Evolutionary conservation across 2,888 invertebrate species (phyloP), one percentile per base, ranked within the genome.

Genomic region (Ligdia adustata): DNA sequence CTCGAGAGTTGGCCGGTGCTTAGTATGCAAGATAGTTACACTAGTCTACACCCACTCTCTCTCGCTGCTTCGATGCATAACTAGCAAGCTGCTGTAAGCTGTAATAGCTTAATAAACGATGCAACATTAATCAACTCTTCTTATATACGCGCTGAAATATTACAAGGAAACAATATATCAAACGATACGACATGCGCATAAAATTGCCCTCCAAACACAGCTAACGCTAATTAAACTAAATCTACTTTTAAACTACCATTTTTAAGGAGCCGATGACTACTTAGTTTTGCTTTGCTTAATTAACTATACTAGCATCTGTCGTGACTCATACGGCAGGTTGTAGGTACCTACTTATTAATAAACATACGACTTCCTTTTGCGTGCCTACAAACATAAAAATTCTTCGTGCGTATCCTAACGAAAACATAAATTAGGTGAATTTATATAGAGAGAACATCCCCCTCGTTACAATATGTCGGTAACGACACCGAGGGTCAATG

Each of bases 381-480:
- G 89, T 89, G 89, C 73, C 68, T 67, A 72, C 66, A 66, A 71
- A 82, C 86, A 89, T 89, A 88, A 89, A 90, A 89, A 73, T 83
- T 86, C 71, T 79, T 82, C 86, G 77, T 88, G 88, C 85, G 85
- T 88, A 86, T 81, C 82, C 81, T 75, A 79, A 86, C 81, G 75
- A 82, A 85, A 86, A 83, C 87, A 87, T 89, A 89, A 90, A 88
- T 89, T 88, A 85, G 79, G 81, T 79, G 81, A 87, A 90, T 85
- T 85, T 83, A 88, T 83, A 83, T 81, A 80, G 75, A 83, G 79
- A 84, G 81, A 81, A 74, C 80, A 86, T 88, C 88, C 89, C 84
- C 90, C 84, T 82, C 73, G 74, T 79, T 81, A 83, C 88, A 87
- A 85, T 89, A 89, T 88, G 89, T 83, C 78, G 69, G 78, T 80